These are phyloP conservation scores for Trachythela sp. DNA, from an alignment of 64 coral and sea anemone genomes.

Conservation along the genomic window DNA sequence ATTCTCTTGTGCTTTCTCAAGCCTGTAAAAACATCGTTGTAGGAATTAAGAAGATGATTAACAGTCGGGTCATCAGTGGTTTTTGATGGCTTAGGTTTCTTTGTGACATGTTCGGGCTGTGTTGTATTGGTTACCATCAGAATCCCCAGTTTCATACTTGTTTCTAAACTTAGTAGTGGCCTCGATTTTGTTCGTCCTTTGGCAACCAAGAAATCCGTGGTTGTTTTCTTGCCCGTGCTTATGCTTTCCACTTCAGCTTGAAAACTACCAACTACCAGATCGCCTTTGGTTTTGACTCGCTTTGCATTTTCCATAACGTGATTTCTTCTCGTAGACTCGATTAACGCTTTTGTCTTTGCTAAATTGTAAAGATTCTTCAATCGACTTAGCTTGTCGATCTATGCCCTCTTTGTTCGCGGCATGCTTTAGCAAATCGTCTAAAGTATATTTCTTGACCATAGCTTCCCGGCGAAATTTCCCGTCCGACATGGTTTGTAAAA, in stretches of 20 bases:
- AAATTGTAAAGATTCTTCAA: too few species aligned
- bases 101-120: background rate
- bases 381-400: too few species aligned
- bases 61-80: background rate
- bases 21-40: constrained; percentile 15
- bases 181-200: constrained; percentile 21
- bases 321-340: too few species aligned
- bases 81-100: background rate
- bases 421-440: too few species aligned
- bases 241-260: constrained; percentile 32
- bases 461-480: too few species aligned
- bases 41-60: background rate
- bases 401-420: too few species aligned
- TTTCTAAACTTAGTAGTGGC: constrained; percentile 27
- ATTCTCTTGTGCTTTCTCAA: constrained; percentile 35
- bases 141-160: constrained; percentile 7
- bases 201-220: constrained; percentile 23
- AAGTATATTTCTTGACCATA: too few species aligned
- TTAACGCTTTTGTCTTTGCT: too few species aligned
- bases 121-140: background rate
- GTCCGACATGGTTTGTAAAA: too few species aligned
- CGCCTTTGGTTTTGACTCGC: too few species aligned
- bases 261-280: constrained; percentile 27
- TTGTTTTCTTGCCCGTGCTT: constrained; percentile 18
- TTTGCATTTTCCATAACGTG: too few species aligned